Evolutionary conservation across 1,140 invertebrate species (phyloP).

Genomic region (Drosophila teissieri): DNA sequence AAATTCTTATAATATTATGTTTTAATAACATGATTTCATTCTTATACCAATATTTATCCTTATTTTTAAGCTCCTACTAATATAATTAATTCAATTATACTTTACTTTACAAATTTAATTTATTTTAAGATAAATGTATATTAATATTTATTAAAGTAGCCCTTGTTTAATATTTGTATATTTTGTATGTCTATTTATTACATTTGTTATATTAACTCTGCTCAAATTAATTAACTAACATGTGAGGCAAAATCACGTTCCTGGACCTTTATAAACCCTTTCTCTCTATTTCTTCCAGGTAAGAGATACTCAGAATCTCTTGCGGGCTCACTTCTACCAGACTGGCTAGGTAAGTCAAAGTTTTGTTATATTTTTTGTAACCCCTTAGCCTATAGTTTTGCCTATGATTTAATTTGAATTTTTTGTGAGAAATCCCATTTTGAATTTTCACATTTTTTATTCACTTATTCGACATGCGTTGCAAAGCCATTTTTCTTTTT

Average conservation of each 20-base stretch:
- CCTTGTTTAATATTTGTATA: neutral
- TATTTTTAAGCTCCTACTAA: neutral
- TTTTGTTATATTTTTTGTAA: slow-evolving; percentile 70
- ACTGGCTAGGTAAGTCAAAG: slow-evolving; percentile 84
- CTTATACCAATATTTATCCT: neutral
- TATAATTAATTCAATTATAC: too few species aligned
- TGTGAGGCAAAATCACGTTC: slow-evolving; percentile 23
- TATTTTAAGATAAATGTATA: neutral
- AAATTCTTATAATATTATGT: too few species aligned
- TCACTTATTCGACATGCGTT: slow-evolving; percentile 55
- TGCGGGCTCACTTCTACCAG: slow-evolving; percentile 85
- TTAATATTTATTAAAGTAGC: neutral
- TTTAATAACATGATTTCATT: neutral
- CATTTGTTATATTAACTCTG: neutral
- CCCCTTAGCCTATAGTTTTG: slow-evolving; percentile 70
- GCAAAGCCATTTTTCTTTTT: slow-evolving; percentile 57
- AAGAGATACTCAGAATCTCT: slow-evolving; percentile 85
- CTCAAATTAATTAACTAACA: slow-evolving; percentile 23
- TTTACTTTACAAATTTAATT: too few species aligned
- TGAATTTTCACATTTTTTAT: slow-evolving; percentile 51
- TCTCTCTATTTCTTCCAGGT: slow-evolving; percentile 76
- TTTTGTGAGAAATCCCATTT: slow-evolving; percentile 30
- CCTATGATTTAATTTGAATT: slow-evolving; percentile 55
- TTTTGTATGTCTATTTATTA: neutral
- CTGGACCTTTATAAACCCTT: slow-evolving; percentile 5